phyloP scores from a whole-genome alignment of 2,113 vertebrate genomes.

The Psophia crepitans region DNA sequence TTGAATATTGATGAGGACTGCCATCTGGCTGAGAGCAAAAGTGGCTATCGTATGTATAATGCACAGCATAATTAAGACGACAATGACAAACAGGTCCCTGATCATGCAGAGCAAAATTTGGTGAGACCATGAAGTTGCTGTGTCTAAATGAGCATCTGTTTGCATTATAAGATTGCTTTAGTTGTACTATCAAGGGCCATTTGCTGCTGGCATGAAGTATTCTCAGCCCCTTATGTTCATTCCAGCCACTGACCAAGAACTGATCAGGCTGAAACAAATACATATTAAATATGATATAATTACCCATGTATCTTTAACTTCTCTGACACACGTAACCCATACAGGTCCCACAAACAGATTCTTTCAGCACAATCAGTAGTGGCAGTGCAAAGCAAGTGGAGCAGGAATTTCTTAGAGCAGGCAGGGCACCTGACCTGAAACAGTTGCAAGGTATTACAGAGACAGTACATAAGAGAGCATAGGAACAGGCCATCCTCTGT shows the following conservation, averaged over 20 bases:
- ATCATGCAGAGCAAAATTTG: background rate
- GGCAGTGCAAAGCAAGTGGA: background rate
- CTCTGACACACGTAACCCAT: background rate
- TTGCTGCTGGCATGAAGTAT: background rate
- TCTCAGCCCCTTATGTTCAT: background rate
- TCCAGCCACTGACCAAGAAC: background rate
- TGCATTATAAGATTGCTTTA: background rate
- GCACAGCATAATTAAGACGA: background rate
- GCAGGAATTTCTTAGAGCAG: background rate
- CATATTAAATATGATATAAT: background rate
- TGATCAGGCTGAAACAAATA: background rate
- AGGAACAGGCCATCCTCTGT: background rate
- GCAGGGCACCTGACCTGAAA: background rate
- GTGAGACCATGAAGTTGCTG: background rate
- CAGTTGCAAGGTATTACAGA: background rate
- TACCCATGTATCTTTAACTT: background rate
- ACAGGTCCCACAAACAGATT: background rate
- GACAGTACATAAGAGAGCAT: background rate
- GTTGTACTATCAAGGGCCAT: background rate
- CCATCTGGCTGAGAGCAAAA: background rate
- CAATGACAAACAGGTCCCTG: background rate
- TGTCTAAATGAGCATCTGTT: background rate
- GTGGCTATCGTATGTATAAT: background rate
- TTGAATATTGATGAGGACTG: background rate
- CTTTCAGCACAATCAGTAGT: background rate